Evolutionary conservation across 1,140 invertebrate species (phyloP), one percentile per base, ranked within the genome.

Genomic region (Reticulitermes speratus): DNA sequence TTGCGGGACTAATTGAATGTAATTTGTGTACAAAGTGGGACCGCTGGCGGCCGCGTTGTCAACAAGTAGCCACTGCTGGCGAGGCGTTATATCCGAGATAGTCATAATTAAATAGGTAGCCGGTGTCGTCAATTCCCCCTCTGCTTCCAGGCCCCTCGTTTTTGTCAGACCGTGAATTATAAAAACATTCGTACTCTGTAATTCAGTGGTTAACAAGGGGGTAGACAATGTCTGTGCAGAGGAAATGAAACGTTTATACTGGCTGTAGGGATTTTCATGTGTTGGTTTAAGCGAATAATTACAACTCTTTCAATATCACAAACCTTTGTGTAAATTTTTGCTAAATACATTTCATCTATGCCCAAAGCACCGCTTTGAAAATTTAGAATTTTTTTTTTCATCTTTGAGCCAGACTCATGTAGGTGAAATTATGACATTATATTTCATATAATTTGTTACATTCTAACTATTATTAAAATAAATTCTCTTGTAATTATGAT

Each of bases 21-120:
- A 75, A 75, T 75, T 75, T 75, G 65, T 75, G 65, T 75, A 75
- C 65, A 75, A 75, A 75, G 65, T 75, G 65, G 65, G 25, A 30
- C 65, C 16, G 14, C 25, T 75, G 65, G 25, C 65, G 52, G 52
- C 3, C 14, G 14, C 52, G 25, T 30, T 75, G 65, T 75, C 65
- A 75, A 75, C 65, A 75, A 75, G 65, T 75, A 75, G 65, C n/a
- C 14, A 8, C 7, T 14, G 8, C 65, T 16, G 25, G n/a, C 25
- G 65, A 75, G 65, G 65, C 65, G 65, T 55, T 55, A 55, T 55
- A 55, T 55, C 52, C 19, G 52, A 55, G 52, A 55, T 55, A 55
- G 52, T n/a, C 65, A 75, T 75, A 75, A 75, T 75, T 75, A 75
- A 30, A 75, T 75, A 75, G 65, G 25, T 16, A 75, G 25, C n/a